A percentile compares a stretch with the other conserved stretches of the same genome.
Conservation (phyloP, 2,113 vertebrate genomes). For the Corythaeola cristata region DNA sequence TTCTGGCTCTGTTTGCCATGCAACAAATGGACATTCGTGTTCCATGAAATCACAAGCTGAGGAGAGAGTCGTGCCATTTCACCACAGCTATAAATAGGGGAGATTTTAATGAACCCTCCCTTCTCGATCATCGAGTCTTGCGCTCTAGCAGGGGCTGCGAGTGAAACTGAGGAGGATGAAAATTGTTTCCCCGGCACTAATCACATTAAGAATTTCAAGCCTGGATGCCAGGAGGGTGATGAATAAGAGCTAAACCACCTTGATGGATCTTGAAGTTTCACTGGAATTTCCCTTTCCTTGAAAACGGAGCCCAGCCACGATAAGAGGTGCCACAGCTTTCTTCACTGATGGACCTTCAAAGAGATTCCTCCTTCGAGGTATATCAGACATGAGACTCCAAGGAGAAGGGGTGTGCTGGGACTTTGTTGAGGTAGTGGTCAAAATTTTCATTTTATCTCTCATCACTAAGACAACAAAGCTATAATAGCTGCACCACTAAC, state of each 20-base stretch:
- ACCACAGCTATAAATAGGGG: background rate
- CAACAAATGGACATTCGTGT: background rate
- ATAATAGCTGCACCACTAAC: background rate
- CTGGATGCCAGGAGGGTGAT: constrained; percentile 14
- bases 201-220: constrained; percentile 17
- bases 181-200: background rate
- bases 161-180: background rate
- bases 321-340: background rate
- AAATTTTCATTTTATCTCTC: background rate
- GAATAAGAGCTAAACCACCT: constrained; percentile 34
- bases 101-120: background rate
- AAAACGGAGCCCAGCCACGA: background rate
- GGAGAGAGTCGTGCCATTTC: background rate
- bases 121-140: background rate
- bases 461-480: background rate
- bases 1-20: background rate
- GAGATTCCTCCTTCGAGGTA: background rate
- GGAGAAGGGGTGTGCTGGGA: background rate
- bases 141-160: background rate
- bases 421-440: background rate
- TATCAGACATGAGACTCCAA: background rate
- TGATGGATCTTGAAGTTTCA: background rate
- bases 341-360: constrained; percentile 10
- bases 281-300: constrained; percentile 29
- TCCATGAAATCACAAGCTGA: background rate